phyloP scores from a whole-genome alignment of 2,888 invertebrate genomes.

The Isoperla grammatica region DNA sequence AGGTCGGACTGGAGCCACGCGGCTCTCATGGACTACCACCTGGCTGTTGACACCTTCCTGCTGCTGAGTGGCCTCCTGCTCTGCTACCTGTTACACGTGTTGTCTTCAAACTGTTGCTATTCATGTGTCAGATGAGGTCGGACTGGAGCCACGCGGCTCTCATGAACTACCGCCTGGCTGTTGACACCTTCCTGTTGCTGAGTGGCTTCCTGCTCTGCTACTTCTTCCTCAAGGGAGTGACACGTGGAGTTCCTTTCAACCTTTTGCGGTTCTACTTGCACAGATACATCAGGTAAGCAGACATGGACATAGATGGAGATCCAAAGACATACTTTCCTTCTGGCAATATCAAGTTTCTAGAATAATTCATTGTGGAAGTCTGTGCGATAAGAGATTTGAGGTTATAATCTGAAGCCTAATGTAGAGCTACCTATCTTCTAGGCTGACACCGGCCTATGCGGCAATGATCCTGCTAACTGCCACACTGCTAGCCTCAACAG shows the following conservation, averaged over 20 bases:
- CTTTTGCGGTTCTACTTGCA: constrained; percentile 43
- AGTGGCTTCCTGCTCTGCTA: constrained; percentile 53
- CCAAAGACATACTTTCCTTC: too few species aligned
- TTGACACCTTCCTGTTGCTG: constrained; percentile 59
- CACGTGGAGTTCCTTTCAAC: constrained; percentile 40
- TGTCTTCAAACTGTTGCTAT: background rate
- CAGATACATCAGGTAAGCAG: constrained; percentile 44
- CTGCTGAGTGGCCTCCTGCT: constrained; percentile 55
- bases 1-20: constrained; percentile 41
- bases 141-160: constrained; percentile 43
- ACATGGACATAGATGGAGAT: background rate
- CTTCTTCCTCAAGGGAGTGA: constrained; percentile 39
- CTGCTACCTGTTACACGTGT: constrained; percentile 35
- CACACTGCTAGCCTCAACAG: constrained; percentile 47
- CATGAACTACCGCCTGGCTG: constrained; percentile 46
- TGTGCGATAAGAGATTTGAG: too few species aligned
- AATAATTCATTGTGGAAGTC: too few species aligned
- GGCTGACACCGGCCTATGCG: constrained; percentile 52
- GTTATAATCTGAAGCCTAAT: too few species aligned
- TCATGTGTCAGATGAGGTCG: constrained; percentile 40
- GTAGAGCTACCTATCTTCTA: too few species aligned
- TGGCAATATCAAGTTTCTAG: too few species aligned
- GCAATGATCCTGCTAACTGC: constrained; percentile 48
- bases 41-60: constrained; percentile 60
- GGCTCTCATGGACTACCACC: constrained; percentile 42